Base-by-base conservation (phyloP, 2,888 invertebrate species). In the Campoplex capitator region DNA sequence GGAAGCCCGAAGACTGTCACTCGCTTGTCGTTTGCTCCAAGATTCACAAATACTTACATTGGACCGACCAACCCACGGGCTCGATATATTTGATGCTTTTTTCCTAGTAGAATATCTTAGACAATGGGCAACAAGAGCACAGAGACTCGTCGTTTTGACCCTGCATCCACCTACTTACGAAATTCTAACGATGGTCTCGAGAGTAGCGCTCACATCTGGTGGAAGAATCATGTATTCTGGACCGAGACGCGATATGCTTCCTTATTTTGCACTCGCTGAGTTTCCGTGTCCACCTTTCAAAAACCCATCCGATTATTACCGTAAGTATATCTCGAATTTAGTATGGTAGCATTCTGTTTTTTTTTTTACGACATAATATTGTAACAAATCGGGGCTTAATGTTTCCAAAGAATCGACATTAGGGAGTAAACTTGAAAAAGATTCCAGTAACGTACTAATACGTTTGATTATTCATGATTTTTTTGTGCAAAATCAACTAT, bases 281-380 rank as follows among this genome's bases (percentile, higher is more conserved):
- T 99, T 98, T 95, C 98, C 99, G 2, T 99, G 99, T 94, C 99
- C 99, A 18, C 97, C 98, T 0, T 99, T 98, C 94, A 99, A 99
- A 95, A 99, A 99, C 93, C 99, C 99, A 75, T 98, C 98, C 0
- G 99, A 99, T 95, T 99, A 99, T 94, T 99, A 99, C 94, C 95
- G 98, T 98, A 95, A 96, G 97, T 54, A 4, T 70, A 16, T 56
- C 23, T 32, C 28, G 16, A 70, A 28, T 48, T 67, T 23, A 23
- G 23, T 23, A 23, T 23, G 23, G 23, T 23, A 23, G 23, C 23
- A 23, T 23, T 23, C 23, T 23, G 23, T 23, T 23, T 23, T 23
- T 45, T 45, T 45, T 45, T 1, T 45, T 45, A 3, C 1, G 11
- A 4, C 3, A 4, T n/a, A 54, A n/a, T n/a, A 54, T n/a, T 42